Evolutionary conservation across 2,113 vertebrate species (phyloP), one percentile per base, ranked within the genome.

Genomic region (Eptesicus fuscus): DNA sequence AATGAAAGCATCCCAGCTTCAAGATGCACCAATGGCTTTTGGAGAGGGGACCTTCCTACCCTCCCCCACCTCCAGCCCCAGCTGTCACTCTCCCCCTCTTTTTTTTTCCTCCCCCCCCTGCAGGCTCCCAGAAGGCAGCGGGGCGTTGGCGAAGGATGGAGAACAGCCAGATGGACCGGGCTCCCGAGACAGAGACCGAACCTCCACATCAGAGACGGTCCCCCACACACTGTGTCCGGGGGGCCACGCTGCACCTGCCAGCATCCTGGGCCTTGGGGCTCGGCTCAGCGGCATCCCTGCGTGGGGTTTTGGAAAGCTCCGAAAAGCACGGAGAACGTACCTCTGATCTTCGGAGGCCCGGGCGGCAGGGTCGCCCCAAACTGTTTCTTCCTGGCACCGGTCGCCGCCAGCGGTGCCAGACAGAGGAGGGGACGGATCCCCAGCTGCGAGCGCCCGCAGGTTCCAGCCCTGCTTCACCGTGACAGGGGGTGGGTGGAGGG

Each of bases 61-160:
- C 28, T n/a, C 30, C 49, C 5, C 4, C 0, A 0, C 5, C 14
- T 7, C 53, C 11, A 9, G 63, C 70, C 76, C 80, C 83, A 88
- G 92, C 96, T 93, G 86, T 77, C 82, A 47, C 56, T 42, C 47
- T 37, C 85, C 53, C 32, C n/a, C n/a, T n/a, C n/a, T n/a, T n/a
- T n/a, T 69, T 13, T 32, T 79, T 69, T 12, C 4, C 82, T 59
- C 23, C 37, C n/a, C 51, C 47, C 65, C 20, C 35, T 0, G 2
- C 44, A 61, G n/a, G 73, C 28, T 94, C 93, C 83, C 74, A 51
- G 42, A 82, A 95, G 67, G 93, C 42, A 28, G 67, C 13, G 12
- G 86, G 73, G 61, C 61, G 12, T 23, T 83, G 97, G 84, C 80
- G 88, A 63, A 69, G 79, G 56, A 88, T 44, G 61, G 40, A 92